phyloP scores from a whole-genome alignment of 2,113 vertebrate genomes.

The Oncorhynchus kisutch region DNA sequence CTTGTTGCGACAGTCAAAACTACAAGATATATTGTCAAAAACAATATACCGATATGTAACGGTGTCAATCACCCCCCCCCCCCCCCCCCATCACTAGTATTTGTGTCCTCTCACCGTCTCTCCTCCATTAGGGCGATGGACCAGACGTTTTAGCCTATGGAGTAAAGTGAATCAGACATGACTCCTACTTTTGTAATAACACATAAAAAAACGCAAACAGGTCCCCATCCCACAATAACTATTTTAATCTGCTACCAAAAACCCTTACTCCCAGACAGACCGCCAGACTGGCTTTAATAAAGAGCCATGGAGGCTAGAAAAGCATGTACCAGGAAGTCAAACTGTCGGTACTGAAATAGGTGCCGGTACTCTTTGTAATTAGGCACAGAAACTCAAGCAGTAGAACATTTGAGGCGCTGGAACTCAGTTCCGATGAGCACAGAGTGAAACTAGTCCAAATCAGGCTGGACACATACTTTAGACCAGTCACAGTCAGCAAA shows the following conservation, averaged over 20 bases:
- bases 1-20: too few relatives aligned
- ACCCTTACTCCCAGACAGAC: not conserved
- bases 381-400: too few relatives aligned
- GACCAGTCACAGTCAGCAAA: not conserved
- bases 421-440: not conserved
- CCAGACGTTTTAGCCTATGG: conserved; percentile 39
- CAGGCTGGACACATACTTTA: not conserved
- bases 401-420: too few relatives aligned
- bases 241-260: too few relatives aligned
- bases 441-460: not conserved
- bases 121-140: not conserved
- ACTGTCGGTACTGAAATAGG: not conserved
- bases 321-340: not conserved
- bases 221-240: too few relatives aligned
- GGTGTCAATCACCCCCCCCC: too few relatives aligned
- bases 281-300: not conserved
- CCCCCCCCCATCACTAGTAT: too few relatives aligned
- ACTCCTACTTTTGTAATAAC: too few relatives aligned
- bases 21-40: too few relatives aligned
- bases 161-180: conserved; percentile 37
- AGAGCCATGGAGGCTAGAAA: not conserved
- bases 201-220: too few relatives aligned
- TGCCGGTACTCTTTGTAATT: not conserved
- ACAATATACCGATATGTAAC: too few relatives aligned
- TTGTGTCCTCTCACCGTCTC: not conserved